Conservation (phyloP, 35 echinoderm and acorn worm species). For the Ophioderma brevispina region DNA sequence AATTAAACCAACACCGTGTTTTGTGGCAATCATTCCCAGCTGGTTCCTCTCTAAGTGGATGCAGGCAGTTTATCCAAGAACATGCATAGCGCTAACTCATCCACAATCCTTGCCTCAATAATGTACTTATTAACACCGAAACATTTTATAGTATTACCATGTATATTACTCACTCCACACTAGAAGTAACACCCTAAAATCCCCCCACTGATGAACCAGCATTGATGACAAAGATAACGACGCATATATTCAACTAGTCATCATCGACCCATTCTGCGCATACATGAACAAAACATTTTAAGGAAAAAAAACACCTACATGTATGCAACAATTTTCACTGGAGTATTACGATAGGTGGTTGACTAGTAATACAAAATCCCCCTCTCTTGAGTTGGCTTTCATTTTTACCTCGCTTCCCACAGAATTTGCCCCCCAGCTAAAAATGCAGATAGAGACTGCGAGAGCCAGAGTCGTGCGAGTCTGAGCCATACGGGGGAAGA, state of each 20-base stretch:
- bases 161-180: too few relatives aligned
- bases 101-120: too few relatives aligned
- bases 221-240: neutral
- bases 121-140: too few relatives aligned
- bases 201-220: neutral
- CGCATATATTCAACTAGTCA: neutral
- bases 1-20: too few relatives aligned
- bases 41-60: too few relatives aligned
- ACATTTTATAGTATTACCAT: too few relatives aligned
- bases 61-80: too few relatives aligned
- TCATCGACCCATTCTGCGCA: neutral
- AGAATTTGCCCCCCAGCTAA: constrained; percentile 3
- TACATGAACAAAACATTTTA: neutral
- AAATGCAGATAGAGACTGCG: neutral
- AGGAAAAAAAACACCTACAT: neutral
- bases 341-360: neutral
- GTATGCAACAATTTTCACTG: neutral
- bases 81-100: too few relatives aligned
- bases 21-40: too few relatives aligned
- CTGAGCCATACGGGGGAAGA: neutral
- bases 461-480: neutral
- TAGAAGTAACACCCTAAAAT: neutral
- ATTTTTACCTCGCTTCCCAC: constrained; percentile 5
- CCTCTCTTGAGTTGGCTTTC: neutral
- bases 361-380: neutral